Base-by-base conservation (phyloP, 2,888 invertebrate species). In the Xiphydria camelus region DNA sequence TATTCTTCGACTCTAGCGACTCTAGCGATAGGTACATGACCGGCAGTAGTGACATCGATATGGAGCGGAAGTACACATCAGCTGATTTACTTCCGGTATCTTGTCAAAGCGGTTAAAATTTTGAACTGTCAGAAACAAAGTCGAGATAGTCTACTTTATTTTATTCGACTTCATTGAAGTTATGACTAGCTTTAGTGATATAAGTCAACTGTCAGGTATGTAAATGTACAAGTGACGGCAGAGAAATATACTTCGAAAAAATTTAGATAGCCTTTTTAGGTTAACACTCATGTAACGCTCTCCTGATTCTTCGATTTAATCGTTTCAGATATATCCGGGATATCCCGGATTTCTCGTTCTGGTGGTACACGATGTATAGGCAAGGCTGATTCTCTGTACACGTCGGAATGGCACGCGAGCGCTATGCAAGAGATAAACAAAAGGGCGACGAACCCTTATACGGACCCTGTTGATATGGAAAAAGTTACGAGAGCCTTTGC, bases 201-300 rank as follows among this genome's bases (percentile, higher is more conserved):
- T 57, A 18, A 66, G 61, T 45, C 56, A 62, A 34, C 49, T 63
- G 26, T 67, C 66, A n/a, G 64, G 69, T 68, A 48, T 50, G 43
- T 46, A 6, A 21, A n/a, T n/a, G n/a, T n/a, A n/a, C n/a, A n/a
- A n/a, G n/a, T n/a, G n/a, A n/a, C n/a, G n/a, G n/a, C n/a, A n/a
- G n/a, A n/a, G n/a, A n/a, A n/a, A n/a, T n/a, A n/a, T n/a, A n/a
- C n/a, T n/a, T n/a, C n/a, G n/a, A n/a, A n/a, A n/a, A n/a, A n/a
- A n/a, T n/a, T n/a, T n/a, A n/a, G n/a, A n/a, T n/a, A n/a, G n/a
- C n/a, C n/a, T n/a, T n/a, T n/a, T n/a, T n/a, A n/a, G n/a, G n/a
- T n/a, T n/a, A n/a, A n/a, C n/a, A n/a, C n/a, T n/a, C n/a, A n/a
- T n/a, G n/a, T n/a, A n/a, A n/a, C n/a, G n/a, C n/a, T n/a, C n/a